These are phyloP conservation scores for Gracilinanus agilis DNA, from an alignment of 2,113 vertebrate genomes.

Conservation along the genomic window DNA sequence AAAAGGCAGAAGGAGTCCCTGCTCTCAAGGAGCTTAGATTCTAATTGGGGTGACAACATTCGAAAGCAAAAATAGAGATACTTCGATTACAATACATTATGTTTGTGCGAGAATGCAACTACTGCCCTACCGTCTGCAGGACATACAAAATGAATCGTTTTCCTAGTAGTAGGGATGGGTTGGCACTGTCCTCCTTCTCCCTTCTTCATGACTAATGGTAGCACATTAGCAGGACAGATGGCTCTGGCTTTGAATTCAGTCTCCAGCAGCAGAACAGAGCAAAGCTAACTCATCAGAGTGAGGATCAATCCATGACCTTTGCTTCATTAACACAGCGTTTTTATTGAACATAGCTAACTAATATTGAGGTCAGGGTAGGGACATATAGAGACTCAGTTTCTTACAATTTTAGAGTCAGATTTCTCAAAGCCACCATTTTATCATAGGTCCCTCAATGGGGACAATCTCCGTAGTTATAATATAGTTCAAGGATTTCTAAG, in stretches of 20 bases:
- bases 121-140: not conserved
- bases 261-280: not conserved
- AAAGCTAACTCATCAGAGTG: not conserved
- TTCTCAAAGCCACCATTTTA: not conserved
- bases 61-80: not conserved
- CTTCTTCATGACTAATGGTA: not conserved
- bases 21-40: not conserved
- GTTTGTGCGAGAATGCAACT: not conserved
- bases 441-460: not conserved
- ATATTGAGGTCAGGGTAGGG: not conserved
- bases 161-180: not conserved
- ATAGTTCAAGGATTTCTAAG: not conserved
- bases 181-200: not conserved
- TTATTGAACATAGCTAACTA: not conserved
- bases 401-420: not conserved
- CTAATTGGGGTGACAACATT: not conserved
- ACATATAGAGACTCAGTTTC: not conserved
- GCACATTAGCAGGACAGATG: conserved; percentile 4
- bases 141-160: not conserved
- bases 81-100: not conserved
- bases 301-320: not conserved
- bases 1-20: not conserved
- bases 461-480: not conserved
- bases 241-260: not conserved
- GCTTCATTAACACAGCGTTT: not conserved